Base-by-base conservation (phyloP, 2,113 vertebrate genomes). In the Myiopsitta monachus region DNA sequence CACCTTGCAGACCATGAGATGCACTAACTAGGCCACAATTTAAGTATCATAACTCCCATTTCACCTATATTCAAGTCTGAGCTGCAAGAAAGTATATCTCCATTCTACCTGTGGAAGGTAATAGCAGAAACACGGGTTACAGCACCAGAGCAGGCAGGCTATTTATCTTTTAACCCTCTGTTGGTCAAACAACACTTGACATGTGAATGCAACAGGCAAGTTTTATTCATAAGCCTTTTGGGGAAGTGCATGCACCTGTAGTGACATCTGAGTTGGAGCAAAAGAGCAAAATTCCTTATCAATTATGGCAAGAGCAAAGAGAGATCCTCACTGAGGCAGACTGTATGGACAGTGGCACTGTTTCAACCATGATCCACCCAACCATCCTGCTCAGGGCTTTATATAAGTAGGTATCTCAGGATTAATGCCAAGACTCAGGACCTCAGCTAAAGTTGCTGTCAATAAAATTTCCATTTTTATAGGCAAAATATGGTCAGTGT, bases 141-240 rank as follows among this genome's bases (percentile, higher is more conserved):
- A 31, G 15, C 3, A 3, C 38, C 52, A 47, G 49, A 52, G 11
- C 22, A 64, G 19, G 13, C 2, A 43, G 33, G 6, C 10, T 31
- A 1, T 10, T 13, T 28, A 17, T n/a, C 10, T 33, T 73, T 73
- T 4, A 0, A 8, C 31, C 6, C 26, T 26, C 16, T 49, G 12
- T 3, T 9, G 8, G 1, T 19, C 33, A 54, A 54, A 31, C 28
- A 54, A 1, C 3, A 3, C 1, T 0, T 28, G 14, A 22, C 4
- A 46, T 0, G 0, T 14, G 14, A 54, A 44, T 18, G 22, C 14
- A 75, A 22, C 30, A 68, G 23, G 8, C 2, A 33, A 6, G 6
- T 27, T 26, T 18, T 16, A 38, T 7, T 14, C 33, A 30, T 1
- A 13, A 41, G 5, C 7, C 6, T 51, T 79, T 83, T 10, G 24